Percentiles rank a stretch among this genome's conserved stretches.
These are phyloP conservation scores for Urocolius indicus DNA, from an alignment of 2,113 vertebrate genomes.

Conservation along the genomic window DNA sequence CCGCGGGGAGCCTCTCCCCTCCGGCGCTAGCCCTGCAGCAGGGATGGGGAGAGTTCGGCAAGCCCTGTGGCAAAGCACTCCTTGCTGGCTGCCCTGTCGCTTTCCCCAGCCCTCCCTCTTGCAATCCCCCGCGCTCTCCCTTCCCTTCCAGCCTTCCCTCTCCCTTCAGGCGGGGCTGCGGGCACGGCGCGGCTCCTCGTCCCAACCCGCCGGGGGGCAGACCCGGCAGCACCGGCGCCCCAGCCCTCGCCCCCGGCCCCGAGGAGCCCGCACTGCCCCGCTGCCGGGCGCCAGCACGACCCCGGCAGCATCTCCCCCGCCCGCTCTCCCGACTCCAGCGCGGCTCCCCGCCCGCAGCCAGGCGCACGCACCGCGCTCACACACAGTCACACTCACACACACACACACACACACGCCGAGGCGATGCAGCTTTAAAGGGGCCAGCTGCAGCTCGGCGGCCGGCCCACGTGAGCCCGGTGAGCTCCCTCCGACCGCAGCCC, in stretches of 20 bases:
- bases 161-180: neutral
- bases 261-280: neutral
- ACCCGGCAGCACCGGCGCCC: neutral
- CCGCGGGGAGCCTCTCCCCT: neutral
- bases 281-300: neutral
- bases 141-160: neutral
- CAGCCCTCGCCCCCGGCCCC: neutral
- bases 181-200: too few relatives aligned
- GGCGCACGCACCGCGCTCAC: neutral
- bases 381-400: neutral
- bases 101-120: neutral
- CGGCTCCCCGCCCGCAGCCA: neutral
- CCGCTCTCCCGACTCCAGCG: neutral
- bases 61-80: neutral
- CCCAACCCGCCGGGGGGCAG: neutral
- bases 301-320: neutral
- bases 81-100: neutral
- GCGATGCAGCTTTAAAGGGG: slow-evolving; percentile 72
- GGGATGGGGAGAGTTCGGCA: neutral
- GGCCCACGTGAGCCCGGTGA: slow-evolving; percentile 77
- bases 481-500: slow-evolving; percentile 72
- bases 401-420: neutral
- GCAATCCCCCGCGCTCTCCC: neutral
- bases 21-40: neutral
- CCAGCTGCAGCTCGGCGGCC: slow-evolving; percentile 54